Percentiles rank a stretch among this genome's conserved stretches.
Evolutionary conservation across 2,888 invertebrate genomes (phyloP).

Genomic region (Callimorpha dominula): DNA sequence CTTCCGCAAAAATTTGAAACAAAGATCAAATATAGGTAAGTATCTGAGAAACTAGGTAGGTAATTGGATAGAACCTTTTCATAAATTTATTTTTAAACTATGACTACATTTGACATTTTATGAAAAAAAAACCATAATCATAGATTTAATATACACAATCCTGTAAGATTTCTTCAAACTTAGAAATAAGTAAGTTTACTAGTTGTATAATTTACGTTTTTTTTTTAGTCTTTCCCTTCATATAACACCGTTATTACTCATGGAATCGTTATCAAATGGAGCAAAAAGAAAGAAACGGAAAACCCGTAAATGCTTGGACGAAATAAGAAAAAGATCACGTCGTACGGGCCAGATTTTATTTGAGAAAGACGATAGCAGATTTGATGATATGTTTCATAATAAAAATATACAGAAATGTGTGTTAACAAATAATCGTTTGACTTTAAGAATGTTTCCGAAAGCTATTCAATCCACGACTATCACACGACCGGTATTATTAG

Average conservation of each 20-base stretch:
- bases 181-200: neutral
- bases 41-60: neutral
- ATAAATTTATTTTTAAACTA: neutral
- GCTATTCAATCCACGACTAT: slow-evolving; percentile 75
- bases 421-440: slow-evolving; percentile 70
- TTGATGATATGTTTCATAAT: slow-evolving; percentile 27
- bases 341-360: slow-evolving; percentile 33
- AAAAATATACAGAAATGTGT: slow-evolving; percentile 49
- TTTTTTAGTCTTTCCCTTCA: neutral
- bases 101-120: neutral
- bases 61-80: neutral
- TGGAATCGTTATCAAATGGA: slow-evolving; percentile 57
- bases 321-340: slow-evolving; percentile 70
- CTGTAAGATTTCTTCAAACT: neutral
- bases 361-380: slow-evolving; percentile 28
- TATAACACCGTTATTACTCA: neutral
- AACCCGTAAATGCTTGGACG: slow-evolving; percentile 74
- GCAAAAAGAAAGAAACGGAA: slow-evolving; percentile 71
- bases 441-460: slow-evolving; percentile 72
- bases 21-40: too few species aligned
- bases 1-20: too few species aligned
- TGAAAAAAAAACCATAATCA: slow-evolving; percentile 5
- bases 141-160: neutral
- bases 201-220: too few species aligned
- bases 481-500: slow-evolving; percentile 63